Conservation (phyloP, 1,140 invertebrate genomes). For the Centruroides sculpturatus region DNA sequence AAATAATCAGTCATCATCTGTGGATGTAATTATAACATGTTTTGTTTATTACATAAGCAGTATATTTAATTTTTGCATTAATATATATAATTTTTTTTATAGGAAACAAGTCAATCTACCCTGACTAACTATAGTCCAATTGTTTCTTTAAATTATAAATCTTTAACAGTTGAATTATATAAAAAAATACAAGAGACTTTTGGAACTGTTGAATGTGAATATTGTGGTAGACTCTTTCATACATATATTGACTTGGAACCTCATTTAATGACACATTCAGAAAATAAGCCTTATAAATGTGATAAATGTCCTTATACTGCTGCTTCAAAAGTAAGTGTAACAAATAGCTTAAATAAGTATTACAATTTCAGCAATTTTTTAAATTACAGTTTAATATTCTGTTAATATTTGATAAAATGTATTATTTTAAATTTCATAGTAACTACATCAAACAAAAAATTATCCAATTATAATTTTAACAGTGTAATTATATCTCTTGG, state of each 20-base stretch:
- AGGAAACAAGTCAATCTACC: neutral
- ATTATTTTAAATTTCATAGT: too few species aligned
- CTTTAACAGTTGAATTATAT: slow-evolving; percentile 26
- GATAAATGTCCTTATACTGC: neutral
- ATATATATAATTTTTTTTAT: neutral
- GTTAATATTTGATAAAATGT: too few species aligned
- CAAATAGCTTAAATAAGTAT: too few species aligned
- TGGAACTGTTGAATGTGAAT: slow-evolving; percentile 30
- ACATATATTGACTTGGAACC: slow-evolving; percentile 25
- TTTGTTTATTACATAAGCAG: neutral
- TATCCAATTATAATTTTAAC: too few species aligned
- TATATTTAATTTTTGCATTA: too few species aligned
- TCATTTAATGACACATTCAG: slow-evolving; percentile 27
- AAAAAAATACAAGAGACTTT: slow-evolving; percentile 29
- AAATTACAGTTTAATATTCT: too few species aligned
- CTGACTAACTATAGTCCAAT: neutral
- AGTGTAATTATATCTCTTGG: too few species aligned
- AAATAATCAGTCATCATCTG: neutral
- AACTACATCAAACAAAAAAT: too few species aligned
- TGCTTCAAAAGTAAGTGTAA: slow-evolving; percentile 19
- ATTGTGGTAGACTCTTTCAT: slow-evolving; percentile 28
- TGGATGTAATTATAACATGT: neutral
- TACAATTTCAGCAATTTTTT: too few species aligned
- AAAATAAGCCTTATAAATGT: slow-evolving; percentile 7
- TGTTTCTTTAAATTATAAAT: slow-evolving; percentile 22